phyloP scores from a whole-genome alignment of 2,888 invertebrate genomes.

The Furcula furcula region DNA sequence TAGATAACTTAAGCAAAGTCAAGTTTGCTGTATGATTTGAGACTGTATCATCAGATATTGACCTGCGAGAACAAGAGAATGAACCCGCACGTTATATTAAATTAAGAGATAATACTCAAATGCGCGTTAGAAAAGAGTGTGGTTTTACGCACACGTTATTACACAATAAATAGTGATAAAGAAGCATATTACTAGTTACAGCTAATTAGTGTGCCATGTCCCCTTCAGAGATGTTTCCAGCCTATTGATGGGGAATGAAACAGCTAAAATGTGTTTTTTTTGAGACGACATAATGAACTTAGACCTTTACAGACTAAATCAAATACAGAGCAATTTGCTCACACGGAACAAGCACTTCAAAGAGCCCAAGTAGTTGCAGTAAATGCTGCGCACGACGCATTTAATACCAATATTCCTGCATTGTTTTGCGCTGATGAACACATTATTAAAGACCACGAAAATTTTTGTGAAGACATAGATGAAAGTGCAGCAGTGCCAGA shows the following conservation, averaged over 20 bases:
- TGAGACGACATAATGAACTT: slow-evolving; percentile 9
- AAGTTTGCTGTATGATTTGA: slow-evolving; percentile 35
- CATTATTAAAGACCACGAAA: slow-evolving; percentile 6
- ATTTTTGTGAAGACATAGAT: slow-evolving; percentile 4
- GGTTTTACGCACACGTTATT: slow-evolving; percentile 34
- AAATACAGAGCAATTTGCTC: slow-evolving; percentile 8
- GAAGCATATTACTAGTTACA: slow-evolving; percentile 17
- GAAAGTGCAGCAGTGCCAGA: slow-evolving; percentile 7
- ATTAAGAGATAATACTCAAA: slow-evolving; percentile 28
- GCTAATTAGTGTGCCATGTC: slow-evolving; percentile 28
- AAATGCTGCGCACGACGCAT: slow-evolving; percentile 10
- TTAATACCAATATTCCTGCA: not conserved
- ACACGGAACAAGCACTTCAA: slow-evolving; percentile 11
- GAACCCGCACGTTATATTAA: slow-evolving; percentile 15
- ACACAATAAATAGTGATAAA: slow-evolving; percentile 28
- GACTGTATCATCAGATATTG: slow-evolving; percentile 22
- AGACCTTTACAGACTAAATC: slow-evolving; percentile 7
- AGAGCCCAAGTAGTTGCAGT: slow-evolving; percentile 8
- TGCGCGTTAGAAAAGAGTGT: slow-evolving; percentile 33
- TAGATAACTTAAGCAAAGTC: slow-evolving; percentile 27
- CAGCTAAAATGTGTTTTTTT: slow-evolving; percentile 12
- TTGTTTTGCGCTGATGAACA: slow-evolving; percentile 8
- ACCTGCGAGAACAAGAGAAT: slow-evolving; percentile 22
- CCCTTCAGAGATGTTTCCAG: slow-evolving; percentile 28
- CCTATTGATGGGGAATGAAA: slow-evolving; percentile 22